Percentiles rank a stretch among this genome's conserved stretches.
These are phyloP conservation scores for Exephanes ischioxanthus DNA, from an alignment of 2,888 invertebrate genomes.

Conservation along the genomic window DNA sequence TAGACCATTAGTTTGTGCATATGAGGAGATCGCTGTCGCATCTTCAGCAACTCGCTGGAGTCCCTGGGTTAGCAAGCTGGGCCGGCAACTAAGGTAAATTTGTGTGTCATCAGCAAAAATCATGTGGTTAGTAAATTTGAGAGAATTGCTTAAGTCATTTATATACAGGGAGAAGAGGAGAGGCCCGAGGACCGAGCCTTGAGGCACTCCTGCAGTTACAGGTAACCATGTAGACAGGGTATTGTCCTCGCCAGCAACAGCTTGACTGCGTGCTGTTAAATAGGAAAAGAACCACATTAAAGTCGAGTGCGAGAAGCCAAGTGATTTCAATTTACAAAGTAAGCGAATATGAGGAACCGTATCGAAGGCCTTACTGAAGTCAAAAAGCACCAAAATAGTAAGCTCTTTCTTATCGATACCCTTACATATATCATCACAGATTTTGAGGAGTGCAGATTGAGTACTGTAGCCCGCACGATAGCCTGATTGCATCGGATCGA, in stretches of 20 bases:
- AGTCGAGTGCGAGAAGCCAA: not conserved
- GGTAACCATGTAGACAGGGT: not conserved
- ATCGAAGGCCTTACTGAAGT: not conserved
- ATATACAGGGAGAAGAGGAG: constrained; percentile 24
- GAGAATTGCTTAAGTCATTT: constrained; percentile 10
- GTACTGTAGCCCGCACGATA: not conserved
- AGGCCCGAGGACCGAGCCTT: constrained; percentile 20
- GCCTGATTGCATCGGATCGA: not conserved
- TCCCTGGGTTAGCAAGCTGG: not conserved
- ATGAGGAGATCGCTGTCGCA: not conserved
- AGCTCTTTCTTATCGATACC: constrained; percentile 1
- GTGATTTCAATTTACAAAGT: not conserved
- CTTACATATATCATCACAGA: not conserved
- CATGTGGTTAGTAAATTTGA: not conserved
- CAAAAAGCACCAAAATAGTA: not conserved
- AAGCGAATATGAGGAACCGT: not conserved
- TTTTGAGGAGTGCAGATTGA: not conserved
- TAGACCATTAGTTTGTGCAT: not conserved
- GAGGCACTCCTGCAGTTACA: not conserved
- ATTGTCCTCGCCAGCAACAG: not conserved
- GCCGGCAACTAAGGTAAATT: constrained; percentile 22
- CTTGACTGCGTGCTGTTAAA: constrained; percentile 7
- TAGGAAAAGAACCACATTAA: constrained; percentile 2
- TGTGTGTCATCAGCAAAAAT: constrained; percentile 46
- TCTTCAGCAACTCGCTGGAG: not conserved